These are phyloP conservation scores for Platorchestia sp. DNA, from an alignment of 1,140 invertebrate genomes.

Conservation along the genomic window DNA sequence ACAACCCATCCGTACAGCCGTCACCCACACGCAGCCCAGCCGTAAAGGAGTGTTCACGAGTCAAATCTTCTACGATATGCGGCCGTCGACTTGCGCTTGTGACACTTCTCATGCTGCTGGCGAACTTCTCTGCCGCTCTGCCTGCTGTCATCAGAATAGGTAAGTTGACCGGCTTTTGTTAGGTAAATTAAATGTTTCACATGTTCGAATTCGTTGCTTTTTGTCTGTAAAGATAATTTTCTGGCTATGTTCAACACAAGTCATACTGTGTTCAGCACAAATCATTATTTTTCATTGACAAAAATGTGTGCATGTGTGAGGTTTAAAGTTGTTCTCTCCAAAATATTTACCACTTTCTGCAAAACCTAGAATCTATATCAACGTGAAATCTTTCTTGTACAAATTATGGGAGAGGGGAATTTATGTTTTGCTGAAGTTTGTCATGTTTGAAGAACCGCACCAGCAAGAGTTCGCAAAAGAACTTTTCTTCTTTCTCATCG, in stretches of 20 bases:
- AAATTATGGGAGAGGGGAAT: too few species aligned
- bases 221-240: neutral
- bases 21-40: too few species aligned
- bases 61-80: neutral
- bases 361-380: too few species aligned
- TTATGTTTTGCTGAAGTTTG: too few species aligned
- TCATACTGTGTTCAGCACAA: neutral
- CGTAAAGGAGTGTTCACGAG: too few species aligned
- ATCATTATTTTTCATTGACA: neutral
- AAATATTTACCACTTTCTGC: neutral
- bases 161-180: neutral
- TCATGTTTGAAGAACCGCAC: too few species aligned
- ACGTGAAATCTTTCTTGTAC: too few species aligned
- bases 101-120: neutral
- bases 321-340: neutral
- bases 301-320: neutral
- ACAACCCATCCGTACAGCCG: too few species aligned
- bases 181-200: neutral
- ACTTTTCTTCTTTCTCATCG: too few species aligned
- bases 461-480: too few species aligned
- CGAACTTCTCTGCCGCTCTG: neutral
- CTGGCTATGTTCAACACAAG: neutral
- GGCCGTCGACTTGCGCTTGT: neutral
- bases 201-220: neutral
- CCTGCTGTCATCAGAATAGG: slow-evolving; percentile 16